Conservation (phyloP, 2,888 invertebrate species). For the Cephus spinipes region DNA sequence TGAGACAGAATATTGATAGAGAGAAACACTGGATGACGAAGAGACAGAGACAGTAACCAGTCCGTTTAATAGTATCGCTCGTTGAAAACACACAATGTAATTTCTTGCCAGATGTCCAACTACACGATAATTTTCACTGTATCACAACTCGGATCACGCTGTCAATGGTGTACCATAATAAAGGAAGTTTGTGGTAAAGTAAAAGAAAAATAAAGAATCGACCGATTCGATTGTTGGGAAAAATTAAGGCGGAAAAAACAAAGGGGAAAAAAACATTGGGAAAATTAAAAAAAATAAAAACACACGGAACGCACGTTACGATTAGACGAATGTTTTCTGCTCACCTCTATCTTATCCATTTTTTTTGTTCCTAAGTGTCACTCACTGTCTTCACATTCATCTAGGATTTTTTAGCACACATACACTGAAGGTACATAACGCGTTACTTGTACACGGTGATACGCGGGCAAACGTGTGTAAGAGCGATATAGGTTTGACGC, state of each 20-base stretch:
- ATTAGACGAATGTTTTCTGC: slow-evolving; percentile 19
- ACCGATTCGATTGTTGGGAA: too few relatives aligned
- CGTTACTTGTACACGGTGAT: slow-evolving; percentile 26
- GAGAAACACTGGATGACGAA: slow-evolving; percentile 8
- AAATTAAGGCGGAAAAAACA: too few relatives aligned
- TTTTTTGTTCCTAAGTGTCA: slow-evolving; percentile 57
- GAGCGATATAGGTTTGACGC: slow-evolving; percentile 45
- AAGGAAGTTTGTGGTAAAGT: not conserved
- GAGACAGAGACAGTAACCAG: slow-evolving; percentile 37
- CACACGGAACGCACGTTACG: too few relatives aligned
- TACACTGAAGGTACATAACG: slow-evolving; percentile 47
- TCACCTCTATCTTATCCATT: slow-evolving; percentile 66
- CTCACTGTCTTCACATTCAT: slow-evolving; percentile 61
- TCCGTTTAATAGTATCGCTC: slow-evolving; percentile 59
- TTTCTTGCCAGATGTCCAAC: slow-evolving; percentile 59
- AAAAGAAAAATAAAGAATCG: not conserved
- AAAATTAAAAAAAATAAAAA: too few relatives aligned
- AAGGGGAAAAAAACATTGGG: too few relatives aligned
- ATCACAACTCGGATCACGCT: not conserved
- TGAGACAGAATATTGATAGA: slow-evolving; percentile 31
- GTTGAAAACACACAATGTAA: slow-evolving; percentile 57
- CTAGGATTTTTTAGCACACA: slow-evolving; percentile 47
- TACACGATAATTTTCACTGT: slow-evolving; percentile 42
- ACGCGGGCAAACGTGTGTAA: slow-evolving; percentile 44
- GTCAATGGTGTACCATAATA: too few relatives aligned